A percentile compares a stretch with the other conserved stretches of the same genome.
Evolutionary conservation across 2,797 vertebrate genomes (phyloP).

Genomic region (Tarsius wallacei): DNA sequence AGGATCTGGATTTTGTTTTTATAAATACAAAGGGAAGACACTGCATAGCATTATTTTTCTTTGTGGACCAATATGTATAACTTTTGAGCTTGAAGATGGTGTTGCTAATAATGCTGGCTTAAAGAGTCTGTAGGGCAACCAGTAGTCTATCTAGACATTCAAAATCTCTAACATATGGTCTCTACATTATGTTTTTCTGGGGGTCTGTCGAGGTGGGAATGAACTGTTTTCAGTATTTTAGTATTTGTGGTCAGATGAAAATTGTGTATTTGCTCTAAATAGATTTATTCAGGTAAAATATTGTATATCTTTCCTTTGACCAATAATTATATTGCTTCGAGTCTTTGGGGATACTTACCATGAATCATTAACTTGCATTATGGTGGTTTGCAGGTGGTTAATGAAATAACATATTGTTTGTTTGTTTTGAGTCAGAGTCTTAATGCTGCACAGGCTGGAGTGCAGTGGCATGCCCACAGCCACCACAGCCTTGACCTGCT

Average conservation of each 20-base stretch:
- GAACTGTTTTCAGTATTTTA: constrained; percentile 49
- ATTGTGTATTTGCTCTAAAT: not conserved
- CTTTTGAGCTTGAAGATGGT: constrained; percentile 46
- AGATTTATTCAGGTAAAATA: constrained; percentile 41
- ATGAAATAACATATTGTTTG: constrained; percentile 17
- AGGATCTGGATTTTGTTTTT: constrained; percentile 52
- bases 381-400: not conserved
- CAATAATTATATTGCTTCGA: constrained; percentile 29
- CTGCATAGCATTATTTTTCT: not conserved
- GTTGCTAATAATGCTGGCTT: not conserved
- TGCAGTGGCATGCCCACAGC: too few species aligned
- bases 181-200: constrained; percentile 6
- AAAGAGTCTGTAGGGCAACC: constrained; percentile 44
- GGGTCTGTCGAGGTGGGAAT: constrained; percentile 7
- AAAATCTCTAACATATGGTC: not conserved
- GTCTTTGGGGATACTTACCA: not conserved
- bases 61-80: constrained; percentile 9
- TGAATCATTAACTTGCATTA: not conserved
- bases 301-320: constrained; percentile 26
- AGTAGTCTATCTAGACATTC: not conserved
- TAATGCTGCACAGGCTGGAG: too few species aligned
- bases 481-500: too few species aligned
- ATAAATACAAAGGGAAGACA: not conserved
- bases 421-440: too few species aligned
- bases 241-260: not conserved